Conservation (phyloP, 2,888 invertebrate genomes). For the Trichogramma dendrolimi region DNA sequence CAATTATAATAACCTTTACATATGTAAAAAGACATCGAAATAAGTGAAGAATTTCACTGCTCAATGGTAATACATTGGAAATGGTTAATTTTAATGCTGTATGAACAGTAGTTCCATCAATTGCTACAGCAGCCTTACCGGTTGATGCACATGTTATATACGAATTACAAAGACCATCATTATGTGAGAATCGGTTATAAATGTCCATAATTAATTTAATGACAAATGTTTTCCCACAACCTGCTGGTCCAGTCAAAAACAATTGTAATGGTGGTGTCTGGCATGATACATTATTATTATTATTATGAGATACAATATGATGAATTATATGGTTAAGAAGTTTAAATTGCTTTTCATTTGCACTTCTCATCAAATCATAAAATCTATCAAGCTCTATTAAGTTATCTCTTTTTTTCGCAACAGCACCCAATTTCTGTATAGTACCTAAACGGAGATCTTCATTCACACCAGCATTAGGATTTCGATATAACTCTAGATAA, state of each 20-base stretch:
- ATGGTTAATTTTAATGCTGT: conserved; percentile 32
- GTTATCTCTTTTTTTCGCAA: conserved; percentile 36
- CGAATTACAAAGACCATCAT: conserved; percentile 44
- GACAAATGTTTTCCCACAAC: conserved; percentile 43
- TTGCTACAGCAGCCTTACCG: conserved; percentile 38
- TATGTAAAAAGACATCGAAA: conserved; percentile 36
- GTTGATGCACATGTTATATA: conserved; percentile 38
- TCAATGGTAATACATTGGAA: conserved; percentile 8
- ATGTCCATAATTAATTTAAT: conserved; percentile 49
- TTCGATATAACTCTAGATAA: conserved; percentile 27
- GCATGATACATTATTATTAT: not conserved
- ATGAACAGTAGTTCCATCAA: conserved; percentile 37
- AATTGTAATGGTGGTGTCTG: conserved; percentile 26
- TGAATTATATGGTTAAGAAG: conserved; percentile 29
- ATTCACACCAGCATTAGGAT: conserved; percentile 32
- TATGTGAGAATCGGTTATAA: conserved; percentile 42
- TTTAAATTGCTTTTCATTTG: conserved; percentile 32
- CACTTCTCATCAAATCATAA: conserved; percentile 29
- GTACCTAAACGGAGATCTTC: conserved; percentile 30
- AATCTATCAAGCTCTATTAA: conserved; percentile 31
- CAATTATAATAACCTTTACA: conserved; percentile 38
- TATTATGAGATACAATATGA: not conserved
- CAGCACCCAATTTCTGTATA: conserved; percentile 32
- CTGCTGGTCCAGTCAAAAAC: conserved; percentile 38
- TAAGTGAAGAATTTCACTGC: conserved; percentile 18